Evolutionary conservation across 2,113 vertebrate genomes (phyloP), one percentile per base, ranked within the genome.

Genomic region (Verasper variegatus): DNA sequence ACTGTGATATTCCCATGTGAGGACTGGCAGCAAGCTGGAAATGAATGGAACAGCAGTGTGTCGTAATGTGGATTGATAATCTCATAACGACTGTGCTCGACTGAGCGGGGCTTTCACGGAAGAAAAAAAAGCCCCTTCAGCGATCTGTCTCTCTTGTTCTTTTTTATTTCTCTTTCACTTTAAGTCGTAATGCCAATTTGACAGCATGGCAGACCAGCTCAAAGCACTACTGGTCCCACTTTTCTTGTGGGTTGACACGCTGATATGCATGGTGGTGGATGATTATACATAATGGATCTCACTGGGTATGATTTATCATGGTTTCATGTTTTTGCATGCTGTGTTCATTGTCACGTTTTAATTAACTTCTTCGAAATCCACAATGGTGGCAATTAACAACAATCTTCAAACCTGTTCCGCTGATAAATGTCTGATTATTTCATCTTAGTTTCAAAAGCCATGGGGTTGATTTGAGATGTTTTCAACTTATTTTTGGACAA

Each of bases 1-100:
- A 76, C 79, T 78, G 81, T 84, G 75, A 86, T 86, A 85, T 88
- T 85, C 71, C 55, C 80, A 80, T 69, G 80, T 21, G 35, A 83
- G 82, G 71, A 66, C 40, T 58, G 65, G 61, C 70, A 70, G 73
- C 15, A 26, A 76, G 84, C 55, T 76, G 84, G 78, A 87, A 92
- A 88, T 74, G 76, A 91, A 71, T 77, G 78, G 80, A 83, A 85
- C 80, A 72, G 76, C 84, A 88, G 78, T 73, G 71, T 56, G 71
- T 67, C 17, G 52, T 92, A 92, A 92, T 90, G 87, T 86, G 85
- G 83, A 92, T 79, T 89, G 84, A 91, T 92, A 70, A 74, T 80
- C 82, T 85, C 81, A 86, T 91, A 91, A 91, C 88, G 90, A 91
- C 80, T 63, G 76, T 74, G 74, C 58, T 88, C 20, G 2, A 74